Percentiles rank a stretch among this genome's conserved stretches.
phyloP scores from a whole-genome alignment of 2,113 vertebrate genomes.

The Saguinus imperator region DNA sequence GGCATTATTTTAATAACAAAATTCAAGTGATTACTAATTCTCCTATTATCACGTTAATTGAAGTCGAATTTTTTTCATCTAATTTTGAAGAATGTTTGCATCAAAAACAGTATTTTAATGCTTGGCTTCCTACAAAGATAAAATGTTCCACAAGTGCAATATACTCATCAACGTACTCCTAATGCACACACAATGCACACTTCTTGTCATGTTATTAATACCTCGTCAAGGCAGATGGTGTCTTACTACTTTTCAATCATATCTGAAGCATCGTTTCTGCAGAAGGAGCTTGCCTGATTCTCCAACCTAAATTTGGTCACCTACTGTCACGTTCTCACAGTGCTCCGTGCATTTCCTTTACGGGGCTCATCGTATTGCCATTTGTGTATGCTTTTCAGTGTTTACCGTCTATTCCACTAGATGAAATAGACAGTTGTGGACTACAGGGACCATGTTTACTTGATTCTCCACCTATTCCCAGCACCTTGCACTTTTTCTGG shows the following conservation, averaged over 20 bases:
- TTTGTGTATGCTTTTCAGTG: not conserved
- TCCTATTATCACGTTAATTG: not conserved
- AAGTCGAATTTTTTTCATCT: slow-evolving; percentile 36
- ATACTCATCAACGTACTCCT: too few relatives aligned
- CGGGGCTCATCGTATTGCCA: not conserved
- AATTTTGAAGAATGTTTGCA: not conserved
- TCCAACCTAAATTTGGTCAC: not conserved
- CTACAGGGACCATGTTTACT: not conserved
- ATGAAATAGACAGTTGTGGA: not conserved
- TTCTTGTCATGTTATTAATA: not conserved
- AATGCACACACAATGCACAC: not conserved
- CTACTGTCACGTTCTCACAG: not conserved
- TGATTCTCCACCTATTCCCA: not conserved
- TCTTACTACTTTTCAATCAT: not conserved
- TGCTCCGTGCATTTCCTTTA: not conserved
- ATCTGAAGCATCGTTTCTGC: not conserved
- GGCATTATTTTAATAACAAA: slow-evolving; percentile 62
- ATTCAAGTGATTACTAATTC: slow-evolving; percentile 32
- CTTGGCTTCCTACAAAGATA: not conserved
- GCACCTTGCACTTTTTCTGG: not conserved
- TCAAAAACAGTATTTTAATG: not conserved
- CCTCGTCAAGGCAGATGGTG: not conserved
- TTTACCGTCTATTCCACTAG: not conserved
- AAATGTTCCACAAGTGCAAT: not conserved
- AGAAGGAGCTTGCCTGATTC: not conserved